Evolutionary conservation across 2,888 invertebrate genomes (phyloP).

Genomic region (Trissolcus brochymenae): DNA sequence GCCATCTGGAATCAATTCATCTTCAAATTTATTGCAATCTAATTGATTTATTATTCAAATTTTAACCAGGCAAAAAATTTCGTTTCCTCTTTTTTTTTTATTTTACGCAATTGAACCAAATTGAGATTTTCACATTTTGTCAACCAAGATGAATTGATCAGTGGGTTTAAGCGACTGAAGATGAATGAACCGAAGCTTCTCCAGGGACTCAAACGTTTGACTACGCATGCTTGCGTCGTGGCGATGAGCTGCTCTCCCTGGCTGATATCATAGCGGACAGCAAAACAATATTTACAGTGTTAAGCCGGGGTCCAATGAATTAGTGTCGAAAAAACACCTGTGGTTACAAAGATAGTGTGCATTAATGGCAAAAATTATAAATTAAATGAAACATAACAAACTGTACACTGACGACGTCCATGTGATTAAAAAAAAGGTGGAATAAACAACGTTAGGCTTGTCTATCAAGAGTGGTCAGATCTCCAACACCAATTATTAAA

Average conservation of each 20-base stretch:
- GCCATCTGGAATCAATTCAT: too few species aligned
- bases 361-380: slow-evolving; percentile 25
- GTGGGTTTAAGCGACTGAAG: background rate
- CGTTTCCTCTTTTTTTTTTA: too few species aligned
- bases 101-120: too few species aligned
- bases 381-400: background rate
- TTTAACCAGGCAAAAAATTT: too few species aligned
- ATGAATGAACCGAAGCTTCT: slow-evolving; percentile 1
- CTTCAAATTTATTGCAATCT: too few species aligned
- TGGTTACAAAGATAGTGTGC: slow-evolving; percentile 21
- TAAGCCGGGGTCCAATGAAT: slow-evolving; percentile 32
- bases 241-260: slow-evolving; percentile 8
- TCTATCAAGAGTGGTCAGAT: slow-evolving; percentile 71
- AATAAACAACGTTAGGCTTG: slow-evolving; percentile 42
- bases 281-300: slow-evolving; percentile 16
- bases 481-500: slow-evolving; percentile 69
- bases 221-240: slow-evolving; percentile 30
- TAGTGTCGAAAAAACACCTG: slow-evolving; percentile 24
- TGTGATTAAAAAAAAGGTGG: background rate
- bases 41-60: too few species aligned
- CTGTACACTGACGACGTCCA: background rate
- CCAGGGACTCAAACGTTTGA: slow-evolving; percentile 5
- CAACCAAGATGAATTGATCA: background rate
- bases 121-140: too few species aligned
- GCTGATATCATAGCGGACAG: background rate